Conservation (phyloP, 2,797 vertebrate genomes). For the Coluber constrictor region DNA sequence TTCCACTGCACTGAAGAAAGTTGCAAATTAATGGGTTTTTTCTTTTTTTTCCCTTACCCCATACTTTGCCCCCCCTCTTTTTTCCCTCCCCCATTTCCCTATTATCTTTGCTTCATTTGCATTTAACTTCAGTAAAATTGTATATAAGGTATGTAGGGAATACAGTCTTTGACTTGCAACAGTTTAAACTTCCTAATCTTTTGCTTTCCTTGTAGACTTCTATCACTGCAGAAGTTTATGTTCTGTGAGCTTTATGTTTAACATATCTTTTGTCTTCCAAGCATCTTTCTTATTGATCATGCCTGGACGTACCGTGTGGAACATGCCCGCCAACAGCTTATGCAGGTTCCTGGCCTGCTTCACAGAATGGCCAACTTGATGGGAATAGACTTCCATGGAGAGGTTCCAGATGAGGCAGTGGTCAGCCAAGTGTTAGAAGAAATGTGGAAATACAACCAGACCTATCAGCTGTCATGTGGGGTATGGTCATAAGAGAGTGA, state of each 20-base stretch:
- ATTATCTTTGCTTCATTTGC: neutral
- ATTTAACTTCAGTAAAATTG: neutral
- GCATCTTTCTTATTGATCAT: slow-evolving; percentile 90
- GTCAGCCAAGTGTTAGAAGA: slow-evolving; percentile 80
- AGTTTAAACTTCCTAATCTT: neutral
- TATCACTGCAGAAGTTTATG: neutral
- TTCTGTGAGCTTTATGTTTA: neutral
- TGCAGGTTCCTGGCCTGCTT: slow-evolving; percentile 82
- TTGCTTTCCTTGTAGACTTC: neutral
- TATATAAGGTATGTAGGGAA: neutral
- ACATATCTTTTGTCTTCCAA: slow-evolving; percentile 49
- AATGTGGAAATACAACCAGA: slow-evolving; percentile 96
- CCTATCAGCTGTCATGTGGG: slow-evolving; percentile 87
- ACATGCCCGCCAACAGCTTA: slow-evolving; percentile 81
- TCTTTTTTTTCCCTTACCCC: neutral
- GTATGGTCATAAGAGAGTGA: slow-evolving; percentile 64
- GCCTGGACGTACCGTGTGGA: slow-evolving; percentile 88
- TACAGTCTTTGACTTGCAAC: neutral
- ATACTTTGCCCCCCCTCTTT: neutral
- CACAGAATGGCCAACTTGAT: slow-evolving; percentile 87
- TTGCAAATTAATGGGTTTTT: neutral
- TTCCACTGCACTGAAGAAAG: neutral
- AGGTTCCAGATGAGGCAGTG: slow-evolving; percentile 73
- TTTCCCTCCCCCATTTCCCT: neutral
- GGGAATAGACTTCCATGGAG: slow-evolving; percentile 85